phyloP scores from a whole-genome alignment of 2,113 vertebrate species.

The Nannobrachium achirus region DNA sequence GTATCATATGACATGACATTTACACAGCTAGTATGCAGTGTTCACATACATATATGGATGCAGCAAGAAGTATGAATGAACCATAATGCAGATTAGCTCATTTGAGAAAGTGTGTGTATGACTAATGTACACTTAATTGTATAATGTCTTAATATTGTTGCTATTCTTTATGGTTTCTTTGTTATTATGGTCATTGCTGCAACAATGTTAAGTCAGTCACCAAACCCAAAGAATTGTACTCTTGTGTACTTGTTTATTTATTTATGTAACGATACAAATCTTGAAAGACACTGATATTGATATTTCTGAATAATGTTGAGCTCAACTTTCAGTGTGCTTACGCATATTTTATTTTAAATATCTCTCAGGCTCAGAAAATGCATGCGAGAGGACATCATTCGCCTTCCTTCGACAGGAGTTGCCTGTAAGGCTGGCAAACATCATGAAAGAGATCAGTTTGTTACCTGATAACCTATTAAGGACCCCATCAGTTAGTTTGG shows the following conservation, averaged over 20 bases:
- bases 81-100: too few relatives aligned
- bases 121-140: background rate
- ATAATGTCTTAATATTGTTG: too few relatives aligned
- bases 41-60: background rate
- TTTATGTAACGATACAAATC: too few relatives aligned
- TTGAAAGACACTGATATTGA: too few relatives aligned
- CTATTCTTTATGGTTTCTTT: too few relatives aligned
- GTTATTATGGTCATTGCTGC: background rate
- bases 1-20: background rate
- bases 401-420: constrained; percentile 93
- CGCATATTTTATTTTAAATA: constrained; percentile 11
- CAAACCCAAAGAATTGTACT: too few relatives aligned
- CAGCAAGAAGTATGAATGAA: background rate
- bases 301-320: too few relatives aligned
- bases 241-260: too few relatives aligned
- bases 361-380: constrained; percentile 89
- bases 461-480: constrained; percentile 93
- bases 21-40: too few relatives aligned
- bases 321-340: too few relatives aligned
- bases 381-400: constrained; percentile 96
- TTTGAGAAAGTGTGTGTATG: too few relatives aligned
- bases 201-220: background rate
- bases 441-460: constrained; percentile 97
- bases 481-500: constrained; percentile 92
- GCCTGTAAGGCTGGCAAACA: constrained; percentile 94